These are phyloP conservation scores for Cochlearius cochlearius DNA, from an alignment of 2,113 vertebrate species.

Conservation along the genomic window DNA sequence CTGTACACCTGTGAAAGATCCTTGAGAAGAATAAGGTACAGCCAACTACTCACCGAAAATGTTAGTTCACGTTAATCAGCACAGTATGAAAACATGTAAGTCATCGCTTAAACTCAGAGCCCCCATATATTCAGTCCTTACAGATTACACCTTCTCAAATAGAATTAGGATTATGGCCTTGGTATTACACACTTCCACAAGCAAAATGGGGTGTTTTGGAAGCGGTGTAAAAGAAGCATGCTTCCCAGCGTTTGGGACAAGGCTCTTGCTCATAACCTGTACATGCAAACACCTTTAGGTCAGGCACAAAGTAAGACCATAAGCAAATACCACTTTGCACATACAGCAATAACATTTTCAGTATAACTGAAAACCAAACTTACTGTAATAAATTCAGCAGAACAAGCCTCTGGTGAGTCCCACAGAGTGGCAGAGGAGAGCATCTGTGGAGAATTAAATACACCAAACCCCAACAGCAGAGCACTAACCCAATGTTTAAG, in stretches of 20 bases:
- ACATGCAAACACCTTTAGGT: not conserved
- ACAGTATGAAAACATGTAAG: not conserved
- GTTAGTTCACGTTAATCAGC: not conserved
- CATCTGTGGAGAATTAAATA: not conserved
- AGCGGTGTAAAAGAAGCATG: not conserved
- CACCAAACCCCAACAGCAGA: not conserved
- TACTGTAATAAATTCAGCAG: not conserved
- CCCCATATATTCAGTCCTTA: not conserved
- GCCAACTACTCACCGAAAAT: not conserved
- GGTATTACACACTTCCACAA: not conserved
- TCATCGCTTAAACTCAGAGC: not conserved
- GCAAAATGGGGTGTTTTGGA: not conserved
- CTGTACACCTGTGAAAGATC: slow-evolving; percentile 7
- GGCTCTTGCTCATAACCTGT: not conserved
- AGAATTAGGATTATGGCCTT: not conserved
- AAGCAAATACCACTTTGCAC: not conserved
- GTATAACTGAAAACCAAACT: not conserved
- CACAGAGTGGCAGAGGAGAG: not conserved
- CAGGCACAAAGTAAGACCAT: not conserved
- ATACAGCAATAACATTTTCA: not conserved
- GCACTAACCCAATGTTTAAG: not conserved
- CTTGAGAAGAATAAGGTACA: not conserved
- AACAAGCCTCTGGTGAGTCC: not conserved
- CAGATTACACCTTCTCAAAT: not conserved
- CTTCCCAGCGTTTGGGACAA: not conserved